Percentiles rank a stretch among this genome's conserved stretches.
Evolutionary conservation across 2,113 vertebrate species (phyloP).

Genomic region (Scatophagus argus): DNA sequence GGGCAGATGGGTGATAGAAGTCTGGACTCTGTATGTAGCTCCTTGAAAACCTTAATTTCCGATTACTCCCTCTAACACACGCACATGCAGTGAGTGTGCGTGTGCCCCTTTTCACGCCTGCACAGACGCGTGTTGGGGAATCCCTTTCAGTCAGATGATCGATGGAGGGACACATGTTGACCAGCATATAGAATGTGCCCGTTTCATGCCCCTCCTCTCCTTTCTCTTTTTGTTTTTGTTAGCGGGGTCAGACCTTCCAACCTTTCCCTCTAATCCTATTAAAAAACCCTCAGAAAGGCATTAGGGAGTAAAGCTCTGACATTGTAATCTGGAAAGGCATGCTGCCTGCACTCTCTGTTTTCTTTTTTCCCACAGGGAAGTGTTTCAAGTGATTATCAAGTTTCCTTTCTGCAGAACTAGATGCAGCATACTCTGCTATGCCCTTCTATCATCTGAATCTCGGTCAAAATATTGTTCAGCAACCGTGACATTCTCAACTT

Average conservation of each 20-base stretch:
- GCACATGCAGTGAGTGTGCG: slow-evolving; percentile 65
- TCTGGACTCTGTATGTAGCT: slow-evolving; percentile 30
- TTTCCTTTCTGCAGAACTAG: slow-evolving; percentile 41
- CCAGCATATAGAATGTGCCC: slow-evolving; percentile 32
- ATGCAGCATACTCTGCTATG: background rate
- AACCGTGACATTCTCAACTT: background rate
- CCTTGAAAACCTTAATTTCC: slow-evolving; percentile 65
- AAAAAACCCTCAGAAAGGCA: slow-evolving; percentile 71
- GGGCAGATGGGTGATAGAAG: slow-evolving; percentile 76
- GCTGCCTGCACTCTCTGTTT: slow-evolving; percentile 9
- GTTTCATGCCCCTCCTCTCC: slow-evolving; percentile 43
- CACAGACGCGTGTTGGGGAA: slow-evolving; percentile 64
- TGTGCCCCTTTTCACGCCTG: slow-evolving; percentile 45
- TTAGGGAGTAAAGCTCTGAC: slow-evolving; percentile 67
- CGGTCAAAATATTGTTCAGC: background rate
- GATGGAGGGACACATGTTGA: slow-evolving; percentile 61
- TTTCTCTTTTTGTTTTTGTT: slow-evolving; percentile 60
- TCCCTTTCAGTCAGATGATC: slow-evolving; percentile 71
- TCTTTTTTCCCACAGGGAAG: slow-evolving; percentile 40
- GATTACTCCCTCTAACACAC: slow-evolving; percentile 51
- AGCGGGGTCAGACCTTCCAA: slow-evolving; percentile 56
- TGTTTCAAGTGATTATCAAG: slow-evolving; percentile 35
- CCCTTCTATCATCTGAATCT: background rate
- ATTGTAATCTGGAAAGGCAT: slow-evolving; percentile 63
- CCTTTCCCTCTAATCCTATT: slow-evolving; percentile 78